Conservation (phyloP, 1,140 invertebrate genomes). For the Sinonovacula constricta region DNA sequence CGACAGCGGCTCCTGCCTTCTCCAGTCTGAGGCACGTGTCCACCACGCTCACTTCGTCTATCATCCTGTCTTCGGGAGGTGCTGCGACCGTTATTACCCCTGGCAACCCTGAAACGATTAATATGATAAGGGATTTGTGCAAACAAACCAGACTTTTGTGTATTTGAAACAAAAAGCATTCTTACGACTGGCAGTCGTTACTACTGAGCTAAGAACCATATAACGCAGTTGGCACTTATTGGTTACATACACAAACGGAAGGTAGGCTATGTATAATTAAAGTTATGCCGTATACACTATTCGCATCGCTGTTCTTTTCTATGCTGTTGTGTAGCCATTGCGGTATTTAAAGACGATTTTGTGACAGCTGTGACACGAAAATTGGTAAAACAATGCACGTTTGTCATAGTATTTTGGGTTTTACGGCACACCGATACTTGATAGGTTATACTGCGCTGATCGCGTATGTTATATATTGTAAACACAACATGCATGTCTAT, state of each 20-base stretch:
- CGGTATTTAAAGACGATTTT: no score
- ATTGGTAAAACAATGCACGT: no score
- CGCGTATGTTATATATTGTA: not conserved
- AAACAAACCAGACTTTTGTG: not conserved
- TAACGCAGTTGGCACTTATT: no score
- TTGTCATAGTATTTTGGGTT: no score
- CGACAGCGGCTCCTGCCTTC: constrained; percentile 63
- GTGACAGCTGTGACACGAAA: no score
- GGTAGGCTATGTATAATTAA: no score
- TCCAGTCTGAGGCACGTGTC: constrained; percentile 58
- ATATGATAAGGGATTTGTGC: not conserved
- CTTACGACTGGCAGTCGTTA: not conserved
- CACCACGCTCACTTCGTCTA: constrained; percentile 49
- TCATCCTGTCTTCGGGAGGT: constrained; percentile 35
- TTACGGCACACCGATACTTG: not conserved
- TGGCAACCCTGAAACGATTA: constrained; percentile 27
- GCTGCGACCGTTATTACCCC: constrained; percentile 62
- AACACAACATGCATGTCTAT: not conserved
- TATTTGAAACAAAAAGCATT: not conserved
- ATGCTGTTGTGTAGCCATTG: no score
- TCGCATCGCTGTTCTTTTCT: no score
- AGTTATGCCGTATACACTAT: no score
- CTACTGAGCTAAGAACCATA: not conserved
- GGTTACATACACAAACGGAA: no score
- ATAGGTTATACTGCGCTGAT: not conserved